Evolutionary conservation across 2,797 vertebrate genomes (phyloP).

Genomic region (Molossus alvarezi): DNA sequence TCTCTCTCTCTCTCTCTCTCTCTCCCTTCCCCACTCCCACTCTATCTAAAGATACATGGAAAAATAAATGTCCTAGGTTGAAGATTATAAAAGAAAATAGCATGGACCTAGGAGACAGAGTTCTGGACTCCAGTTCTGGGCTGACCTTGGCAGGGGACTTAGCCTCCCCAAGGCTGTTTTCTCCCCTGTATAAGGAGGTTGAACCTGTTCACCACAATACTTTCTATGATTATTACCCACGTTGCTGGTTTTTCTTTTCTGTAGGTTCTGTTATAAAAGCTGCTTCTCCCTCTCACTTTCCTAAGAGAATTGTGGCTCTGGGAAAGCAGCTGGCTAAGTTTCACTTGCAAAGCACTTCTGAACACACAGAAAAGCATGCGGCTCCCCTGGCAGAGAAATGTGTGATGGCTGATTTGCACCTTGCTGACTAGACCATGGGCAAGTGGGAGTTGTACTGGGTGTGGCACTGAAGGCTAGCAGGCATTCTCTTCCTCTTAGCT

Average conservation of each 20-base stretch:
- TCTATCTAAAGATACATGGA: no score
- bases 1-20: no score
- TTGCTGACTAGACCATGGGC: constrained; percentile 51
- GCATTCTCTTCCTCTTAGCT: constrained; percentile 69
- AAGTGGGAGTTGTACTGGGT: constrained; percentile 66
- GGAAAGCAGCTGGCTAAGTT: constrained; percentile 69
- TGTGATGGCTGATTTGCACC: constrained; percentile 61
- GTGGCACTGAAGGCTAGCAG: constrained; percentile 27
- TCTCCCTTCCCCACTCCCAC: no score
- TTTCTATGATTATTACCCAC: constrained; percentile 4
- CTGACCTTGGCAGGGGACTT: neutral
- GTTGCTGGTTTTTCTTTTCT: constrained; percentile 50
- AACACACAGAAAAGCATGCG: neutral
- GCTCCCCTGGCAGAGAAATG: constrained; percentile 50
- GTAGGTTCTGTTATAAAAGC: constrained; percentile 60
- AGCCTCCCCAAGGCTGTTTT: neutral
- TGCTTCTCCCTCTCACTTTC: constrained; percentile 44
- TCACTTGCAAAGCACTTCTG: neutral
- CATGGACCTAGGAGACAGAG: neutral
- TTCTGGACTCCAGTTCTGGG: neutral
- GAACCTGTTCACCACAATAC: neutral
- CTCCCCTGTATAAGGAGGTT: neutral
- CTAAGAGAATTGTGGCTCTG: constrained; percentile 42
- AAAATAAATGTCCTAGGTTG: no score
- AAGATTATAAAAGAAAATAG: neutral